These are phyloP conservation scores for Clytia hemisphaerica DNA, from an alignment of 30 jellyfish, hydroid and myxozoan species.

Conservation along the genomic window DNA sequence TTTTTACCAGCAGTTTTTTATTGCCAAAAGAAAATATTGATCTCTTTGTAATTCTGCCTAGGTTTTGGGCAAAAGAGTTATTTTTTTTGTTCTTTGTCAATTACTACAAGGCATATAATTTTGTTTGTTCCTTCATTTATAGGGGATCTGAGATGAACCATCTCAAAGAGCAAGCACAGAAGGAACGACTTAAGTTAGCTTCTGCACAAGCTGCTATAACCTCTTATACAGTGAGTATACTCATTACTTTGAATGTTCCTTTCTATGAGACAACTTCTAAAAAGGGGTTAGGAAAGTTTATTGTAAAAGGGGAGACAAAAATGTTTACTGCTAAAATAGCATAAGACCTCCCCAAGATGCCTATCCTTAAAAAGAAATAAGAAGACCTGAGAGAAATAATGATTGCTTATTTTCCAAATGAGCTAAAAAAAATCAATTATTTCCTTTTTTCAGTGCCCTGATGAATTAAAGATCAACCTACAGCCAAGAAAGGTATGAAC, in stretches of 20 bases:
- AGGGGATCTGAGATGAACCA: slow-evolving; percentile 22
- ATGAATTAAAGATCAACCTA: slow-evolving; percentile 11
- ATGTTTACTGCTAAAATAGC: too few relatives aligned
- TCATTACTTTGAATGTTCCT: background rate
- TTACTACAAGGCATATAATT: too few relatives aligned
- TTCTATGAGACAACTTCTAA: too few relatives aligned
- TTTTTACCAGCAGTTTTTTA: too few relatives aligned
- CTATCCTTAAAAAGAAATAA: background rate
- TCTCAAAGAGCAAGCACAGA: slow-evolving; percentile 32
- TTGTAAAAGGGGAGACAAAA: too few relatives aligned
- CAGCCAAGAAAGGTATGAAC: slow-evolving; percentile 5
- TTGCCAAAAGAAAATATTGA: too few relatives aligned
- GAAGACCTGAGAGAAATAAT: background rate
- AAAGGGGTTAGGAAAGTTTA: too few relatives aligned
- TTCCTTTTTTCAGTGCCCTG: background rate
- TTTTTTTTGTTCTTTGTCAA: too few relatives aligned
- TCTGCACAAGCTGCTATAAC: slow-evolving; percentile 25
- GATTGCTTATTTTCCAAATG: background rate
- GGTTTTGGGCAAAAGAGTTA: too few relatives aligned
- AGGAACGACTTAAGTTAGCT: slow-evolving; percentile 20
- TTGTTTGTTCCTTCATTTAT: background rate
- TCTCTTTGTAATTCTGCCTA: too few relatives aligned
- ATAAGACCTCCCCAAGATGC: too few relatives aligned
- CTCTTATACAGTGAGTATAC: slow-evolving; percentile 7
- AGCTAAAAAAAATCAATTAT: too few relatives aligned